Evolutionary conservation across 2,888 invertebrate genomes (phyloP), one percentile per base, ranked within the genome.

Genomic region (Caenorhabditis imperialis): DNA sequence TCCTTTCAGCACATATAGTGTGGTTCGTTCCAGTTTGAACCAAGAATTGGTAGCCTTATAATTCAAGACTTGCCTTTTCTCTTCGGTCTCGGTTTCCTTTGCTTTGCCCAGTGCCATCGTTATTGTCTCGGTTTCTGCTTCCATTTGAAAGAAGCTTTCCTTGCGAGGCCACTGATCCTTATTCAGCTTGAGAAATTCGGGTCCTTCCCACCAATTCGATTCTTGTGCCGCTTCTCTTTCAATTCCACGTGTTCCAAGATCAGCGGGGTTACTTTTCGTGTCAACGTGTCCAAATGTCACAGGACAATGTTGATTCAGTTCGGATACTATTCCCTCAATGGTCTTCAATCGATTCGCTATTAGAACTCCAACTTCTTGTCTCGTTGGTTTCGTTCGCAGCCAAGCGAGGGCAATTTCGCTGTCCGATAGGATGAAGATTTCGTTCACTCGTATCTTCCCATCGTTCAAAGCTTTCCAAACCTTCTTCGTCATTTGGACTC

Each of bases 241-340:
- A 12, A n/a, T 16, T 3, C 84, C 86, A 45, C 84, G 35, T 7
- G 82, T 82, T 1, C 81, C 73, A 7, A 79, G 57, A 55, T 87
- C 87, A 1, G 85, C 86, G 1, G 86, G 85, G 61, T 86, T 87
- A 0, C 80, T 69, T 12, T 69, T 45, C 0, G 81, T 62, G 2
- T 51, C 37, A 23, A 84, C 82, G 47, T 86, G 77, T 7, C 63
- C 71, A 76, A 85, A 83, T 27, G 14, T 27, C 3, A 44, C 37
- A n/a, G 22, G 37, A 23, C 7, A 6, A 6, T 14, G 3, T 14
- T 30, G 14, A 14, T 25, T n/a, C 1, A 50, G 3, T 35, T 18
- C 8, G 7, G 20, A 20, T 7, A 27, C 20, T 3, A 22, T 35
- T 7, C 20, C 20, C 1, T 18, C 5, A 20, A 51, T 37, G 4